Evolutionary conservation across 2,888 invertebrate genomes (phyloP), one percentile per base, ranked within the genome.

Genomic region (Leptinotarsa tumamoca): DNA sequence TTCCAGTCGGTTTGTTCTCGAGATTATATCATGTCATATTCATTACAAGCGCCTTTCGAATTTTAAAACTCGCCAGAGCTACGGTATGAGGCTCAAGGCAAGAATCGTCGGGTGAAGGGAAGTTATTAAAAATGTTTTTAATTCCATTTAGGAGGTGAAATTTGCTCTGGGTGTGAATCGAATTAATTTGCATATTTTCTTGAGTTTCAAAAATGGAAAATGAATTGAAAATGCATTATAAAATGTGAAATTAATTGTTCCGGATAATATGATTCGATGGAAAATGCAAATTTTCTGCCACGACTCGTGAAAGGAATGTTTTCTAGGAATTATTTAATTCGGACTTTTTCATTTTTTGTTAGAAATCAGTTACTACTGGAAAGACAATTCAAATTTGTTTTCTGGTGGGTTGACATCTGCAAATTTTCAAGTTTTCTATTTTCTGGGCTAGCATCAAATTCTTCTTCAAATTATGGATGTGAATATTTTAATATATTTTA

Each of bases 231-330:
- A 18, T 58, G 23, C 21, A 18, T 23, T 58, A 58, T 4, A 18
- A 56, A 58, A 58, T 58, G 14, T 18, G 21, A 58, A 58, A 58
- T 58, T 58, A 58, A 58, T 58, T 58, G 58, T 58, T 58, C 58
- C 58, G 21, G 23, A 21, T 23, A 14, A 18, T 21, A 18, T 4
- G 58, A 58, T 58, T 58, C 21, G 18, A 58, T 18, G 58, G 58
- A 58, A 23, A 58, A 58, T 58, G 58, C 23, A 58, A 58, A 58
- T 58, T 3, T 58, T 18, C 58, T 13, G 21, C 23, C 21, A 58
- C 14, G 18, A 4, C 21, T 58, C 33, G 33, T 58, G 13, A 14
- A 23, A 15, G 4, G 58, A 58, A 58, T 23, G 23, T 17, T 18
- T 13, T 14, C 14, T 10, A 21, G 23, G 21, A 23, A 23, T 58